These are phyloP conservation scores for Geophilus truncorum DNA, from an alignment of 2,888 invertebrate species.

Conservation along the genomic window DNA sequence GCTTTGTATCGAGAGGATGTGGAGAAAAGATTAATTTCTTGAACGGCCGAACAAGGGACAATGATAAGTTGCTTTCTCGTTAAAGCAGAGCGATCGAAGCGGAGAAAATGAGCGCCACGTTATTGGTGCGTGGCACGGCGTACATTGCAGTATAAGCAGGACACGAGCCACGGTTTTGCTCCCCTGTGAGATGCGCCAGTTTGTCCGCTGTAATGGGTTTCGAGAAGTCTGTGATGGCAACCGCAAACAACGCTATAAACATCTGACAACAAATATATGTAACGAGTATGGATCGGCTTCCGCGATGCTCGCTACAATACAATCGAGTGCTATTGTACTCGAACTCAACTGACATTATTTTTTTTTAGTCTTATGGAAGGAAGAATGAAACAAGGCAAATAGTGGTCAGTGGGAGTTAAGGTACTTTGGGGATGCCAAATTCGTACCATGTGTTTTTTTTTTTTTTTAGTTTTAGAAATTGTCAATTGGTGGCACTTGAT, in stretches of 20 bases:
- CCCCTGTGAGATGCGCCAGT: conserved; percentile 1
- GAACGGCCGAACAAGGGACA: not conserved
- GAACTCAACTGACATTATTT: too few species aligned
- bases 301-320: not conserved
- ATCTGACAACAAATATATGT: conserved; percentile 5
- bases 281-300: not conserved
- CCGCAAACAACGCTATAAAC: conserved; percentile 15
- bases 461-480: too few species aligned
- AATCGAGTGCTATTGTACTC: too few species aligned
- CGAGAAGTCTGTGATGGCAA: not conserved
- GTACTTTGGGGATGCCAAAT: too few species aligned
- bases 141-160: conserved; percentile 8
- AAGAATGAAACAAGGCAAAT: too few species aligned
- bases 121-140: not conserved
- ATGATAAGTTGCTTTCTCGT: conserved; percentile 3
- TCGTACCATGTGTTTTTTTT: too few species aligned
- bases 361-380: too few species aligned
- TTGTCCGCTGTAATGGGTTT: conserved; percentile 7
- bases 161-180: not conserved
- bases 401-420: too few species aligned
- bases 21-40: not conserved
- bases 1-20: not conserved
- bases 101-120: conserved; percentile 2
- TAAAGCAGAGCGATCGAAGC: conserved; percentile 1
- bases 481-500: too few species aligned